Evolutionary conservation across 2,888 invertebrate genomes (phyloP), one percentile per base, ranked within the genome.

Genomic region (Agrochola litura): DNA sequence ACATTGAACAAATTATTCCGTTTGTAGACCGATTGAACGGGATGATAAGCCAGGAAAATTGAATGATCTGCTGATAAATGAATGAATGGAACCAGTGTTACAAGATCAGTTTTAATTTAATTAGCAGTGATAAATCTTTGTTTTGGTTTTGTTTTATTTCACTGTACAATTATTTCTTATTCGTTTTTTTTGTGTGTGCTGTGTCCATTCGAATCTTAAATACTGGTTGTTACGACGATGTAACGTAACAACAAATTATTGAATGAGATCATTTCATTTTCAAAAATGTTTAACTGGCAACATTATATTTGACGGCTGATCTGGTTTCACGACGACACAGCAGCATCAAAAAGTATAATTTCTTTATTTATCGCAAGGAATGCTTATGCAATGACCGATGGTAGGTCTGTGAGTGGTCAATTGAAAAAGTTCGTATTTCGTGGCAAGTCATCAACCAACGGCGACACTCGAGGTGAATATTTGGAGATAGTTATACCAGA

Each of bases 351-450:
- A 76, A 76, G 68, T 83, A 69, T 79, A 85, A 83, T 86, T 89
- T 75, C 73, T 64, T 41, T 72, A 86, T 84, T 88, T 89, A 91
- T 74, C 73, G 69, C 70, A 80, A 77, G 84, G 89, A 91, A 93
- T 93, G 92, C 92, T 94, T 94, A 94, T 96, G 96, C 96, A 96
- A 97, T 97, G 97, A 96, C 94, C 94, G 96, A 96, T 96, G 96
- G 95, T 93, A 95, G 94, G 86, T 91, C 95, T 91, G 92, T 93
- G 71, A 95, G 93, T 90, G 95, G 96, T 89, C 98, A 98, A 94
- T 97, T 98, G 92, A 98, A 98, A 96, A 98, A 98, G 95, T 98
- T 98, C 95, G 97, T 98, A 87, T 99, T 98, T 95, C 97, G 98
- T 81, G 98, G 98, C 81, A 97, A 97, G 91, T 97, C 96, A 91